These are phyloP conservation scores for Myotis davidii DNA, from an alignment of 2,113 vertebrate genomes.

Conservation along the genomic window DNA sequence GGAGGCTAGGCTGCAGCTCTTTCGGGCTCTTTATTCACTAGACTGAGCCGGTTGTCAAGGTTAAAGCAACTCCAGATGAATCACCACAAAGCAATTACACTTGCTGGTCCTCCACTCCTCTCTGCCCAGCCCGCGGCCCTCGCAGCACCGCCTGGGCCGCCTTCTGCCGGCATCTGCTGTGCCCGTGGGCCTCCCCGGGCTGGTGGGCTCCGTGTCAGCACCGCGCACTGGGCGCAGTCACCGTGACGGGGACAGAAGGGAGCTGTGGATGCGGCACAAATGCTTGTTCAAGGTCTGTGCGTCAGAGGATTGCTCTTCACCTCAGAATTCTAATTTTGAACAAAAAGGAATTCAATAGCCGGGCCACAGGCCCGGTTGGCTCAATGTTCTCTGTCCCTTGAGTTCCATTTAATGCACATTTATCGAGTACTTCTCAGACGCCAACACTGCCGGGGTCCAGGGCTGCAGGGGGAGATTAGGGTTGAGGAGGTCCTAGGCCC, in stretches of 20 bases:
- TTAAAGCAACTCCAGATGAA: conserved; percentile 84
- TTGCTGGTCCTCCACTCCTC: neutral
- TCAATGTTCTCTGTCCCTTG: neutral
- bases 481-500: neutral
- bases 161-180: conserved; percentile 87
- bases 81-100: conserved; percentile 79
- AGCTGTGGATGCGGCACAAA: conserved; percentile 39
- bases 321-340: conserved; percentile 31
- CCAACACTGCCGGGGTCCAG: too few relatives aligned
- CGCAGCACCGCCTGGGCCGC: conserved; percentile 74
- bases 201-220: conserved; percentile 70
- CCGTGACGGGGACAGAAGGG: conserved; percentile 82
- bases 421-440: neutral
- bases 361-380: rapidly evolving
- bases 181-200: conserved; percentile 83
- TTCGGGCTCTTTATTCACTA: neutral
- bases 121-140: conserved; percentile 72
- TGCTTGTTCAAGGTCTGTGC: conserved; percentile 73
- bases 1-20: neutral
- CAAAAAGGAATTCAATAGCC: neutral
- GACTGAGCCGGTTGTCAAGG: conserved; percentile 80
- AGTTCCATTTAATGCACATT: neutral
- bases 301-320: neutral
- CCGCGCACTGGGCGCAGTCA: conserved; percentile 81
- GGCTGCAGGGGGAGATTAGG: rapidly evolving